Percentiles rank a stretch among this genome's conserved stretches.
Evolutionary conservation across 1,140 invertebrate genomes (phyloP).

Genomic region (Ephestia elutella): DNA sequence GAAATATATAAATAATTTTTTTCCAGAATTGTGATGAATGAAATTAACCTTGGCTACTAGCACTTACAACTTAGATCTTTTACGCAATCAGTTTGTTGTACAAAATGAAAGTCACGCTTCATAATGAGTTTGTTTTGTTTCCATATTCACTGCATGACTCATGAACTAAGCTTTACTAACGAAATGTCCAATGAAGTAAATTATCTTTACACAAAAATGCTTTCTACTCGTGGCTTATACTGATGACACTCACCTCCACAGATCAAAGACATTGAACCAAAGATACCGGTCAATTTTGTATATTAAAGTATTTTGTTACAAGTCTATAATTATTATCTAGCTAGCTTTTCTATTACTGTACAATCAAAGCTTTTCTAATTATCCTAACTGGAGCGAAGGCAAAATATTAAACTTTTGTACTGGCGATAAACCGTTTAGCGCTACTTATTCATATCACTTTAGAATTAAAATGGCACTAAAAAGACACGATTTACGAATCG

Average conservation of each 20-base stretch:
- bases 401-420: constrained; percentile 68
- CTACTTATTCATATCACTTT: constrained; percentile 43
- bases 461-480: constrained; percentile 65
- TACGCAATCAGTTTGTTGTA: background rate
- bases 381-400: constrained; percentile 59
- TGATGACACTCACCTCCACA: constrained; percentile 61
- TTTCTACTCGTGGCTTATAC: background rate
- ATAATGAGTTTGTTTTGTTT: background rate
- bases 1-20: too few relatives aligned
- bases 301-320: constrained; percentile 27
- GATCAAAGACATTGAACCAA: constrained; percentile 57
- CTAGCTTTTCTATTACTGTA: constrained; percentile 51
- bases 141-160: background rate
- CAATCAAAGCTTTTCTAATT: constrained; percentile 49
- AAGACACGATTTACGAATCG: constrained; percentile 59
- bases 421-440: constrained; percentile 48
- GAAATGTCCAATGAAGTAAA: background rate
- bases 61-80: too few relatives aligned
- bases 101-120: background rate
- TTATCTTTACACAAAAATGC: background rate
- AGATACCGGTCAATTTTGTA: constrained; percentile 16
- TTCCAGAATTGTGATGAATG: too few relatives aligned
- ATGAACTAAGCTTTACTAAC: background rate
- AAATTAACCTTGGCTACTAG: too few relatives aligned
- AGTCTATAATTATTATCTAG: constrained; percentile 30